Percentiles rank a stretch among this genome's conserved stretches.
phyloP scores from a whole-genome alignment of 92 coral and sea anemone species.

The Porites cylindrica region DNA sequence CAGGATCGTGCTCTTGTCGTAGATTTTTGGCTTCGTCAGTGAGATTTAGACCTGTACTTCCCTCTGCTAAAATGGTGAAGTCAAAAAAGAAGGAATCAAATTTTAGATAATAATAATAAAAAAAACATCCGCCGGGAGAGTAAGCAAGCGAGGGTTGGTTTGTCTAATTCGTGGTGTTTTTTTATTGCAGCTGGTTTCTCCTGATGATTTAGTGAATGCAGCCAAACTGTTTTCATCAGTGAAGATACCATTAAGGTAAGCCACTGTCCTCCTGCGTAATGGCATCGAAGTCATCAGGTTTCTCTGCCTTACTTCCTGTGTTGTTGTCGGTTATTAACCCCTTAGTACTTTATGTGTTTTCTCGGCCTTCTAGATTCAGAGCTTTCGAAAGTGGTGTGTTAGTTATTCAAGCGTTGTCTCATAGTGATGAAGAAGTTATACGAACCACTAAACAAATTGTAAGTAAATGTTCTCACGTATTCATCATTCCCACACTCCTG shows the following conservation, averaged over 20 bases:
- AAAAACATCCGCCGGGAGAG: too few species aligned
- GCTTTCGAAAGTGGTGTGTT: slow-evolving; percentile 97
- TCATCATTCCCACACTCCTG: too few species aligned
- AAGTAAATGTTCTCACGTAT: slow-evolving; percentile 8
- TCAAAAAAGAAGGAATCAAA: too few species aligned
- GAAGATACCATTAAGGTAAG: slow-evolving; percentile 85
- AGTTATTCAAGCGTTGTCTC: slow-evolving; percentile 92
- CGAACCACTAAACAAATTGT: slow-evolving; percentile 83
- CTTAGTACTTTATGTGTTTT: neutral
- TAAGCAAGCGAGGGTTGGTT: too few species aligned
- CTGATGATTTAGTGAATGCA: slow-evolving; percentile 97
- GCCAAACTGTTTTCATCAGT: slow-evolving; percentile 84
- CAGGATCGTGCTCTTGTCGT: too few species aligned
- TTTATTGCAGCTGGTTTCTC: slow-evolving; percentile 88
- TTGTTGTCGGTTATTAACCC: neutral
- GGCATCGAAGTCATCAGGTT: neutral
- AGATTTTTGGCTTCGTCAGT: too few species aligned
- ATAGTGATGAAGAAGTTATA: slow-evolving; percentile 94
- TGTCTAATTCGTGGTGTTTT: neutral
- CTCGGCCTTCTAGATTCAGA: slow-evolving; percentile 69
- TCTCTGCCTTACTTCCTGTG: neutral
- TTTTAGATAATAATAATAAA: too few species aligned
- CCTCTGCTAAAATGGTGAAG: too few species aligned
- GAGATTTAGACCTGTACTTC: too few species aligned
- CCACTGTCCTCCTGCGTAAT: too few species aligned